Base-by-base conservation (phyloP, 2,113 vertebrate species). In the Misgurnus anguillicaudatus region DNA sequence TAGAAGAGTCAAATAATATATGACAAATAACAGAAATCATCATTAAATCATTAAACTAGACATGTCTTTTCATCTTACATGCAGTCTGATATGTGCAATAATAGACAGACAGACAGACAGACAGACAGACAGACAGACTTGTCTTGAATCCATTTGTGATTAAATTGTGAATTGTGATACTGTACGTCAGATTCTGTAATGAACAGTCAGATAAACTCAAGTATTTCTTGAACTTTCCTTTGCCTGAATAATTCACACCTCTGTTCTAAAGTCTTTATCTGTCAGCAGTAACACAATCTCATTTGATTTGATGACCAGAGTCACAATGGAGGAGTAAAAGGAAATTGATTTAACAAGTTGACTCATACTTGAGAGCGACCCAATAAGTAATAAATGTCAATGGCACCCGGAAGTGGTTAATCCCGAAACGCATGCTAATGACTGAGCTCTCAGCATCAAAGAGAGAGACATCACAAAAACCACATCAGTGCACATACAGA, bases 261-360 rank as follows among this genome's bases (percentile, higher is more conserved):
- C 62, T 9, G 60, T 67, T 41, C 61, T 66, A 62, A 80, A 77
- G 61, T 57, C 60, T 57, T 65, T 17, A 58, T 80, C 65, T 70
- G 57, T 78, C 61, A 73, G 53, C 76, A 31, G 36, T 53, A 79
- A 21, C 63, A 75, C 75, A 75, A 74, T 75, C 36, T 78, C 51
- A 80, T 78, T 45, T 81, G 70, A 81, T 64, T 19, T 80, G 79
- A 83, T 77, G 70, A 81, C 38, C 61, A 66, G 63, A 55, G 14
- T 63, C 79, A 79, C 57, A 80, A 36, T 42, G 66, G 79, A 79
- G 62, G 55, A 24, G 42, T 19, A 13, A 79, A 76, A 69, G 77
- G 69, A 81, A 86, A 83, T 75, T 64, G 80, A 82, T 83, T 82
- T 84, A 84, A 82, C 76, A 82, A 84, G 68, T 79, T 53, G 38